Evolutionary conservation across 1,140 invertebrate species (phyloP), one percentile per base, ranked within the genome.

Genomic region (Episyrphus balteatus): DNA sequence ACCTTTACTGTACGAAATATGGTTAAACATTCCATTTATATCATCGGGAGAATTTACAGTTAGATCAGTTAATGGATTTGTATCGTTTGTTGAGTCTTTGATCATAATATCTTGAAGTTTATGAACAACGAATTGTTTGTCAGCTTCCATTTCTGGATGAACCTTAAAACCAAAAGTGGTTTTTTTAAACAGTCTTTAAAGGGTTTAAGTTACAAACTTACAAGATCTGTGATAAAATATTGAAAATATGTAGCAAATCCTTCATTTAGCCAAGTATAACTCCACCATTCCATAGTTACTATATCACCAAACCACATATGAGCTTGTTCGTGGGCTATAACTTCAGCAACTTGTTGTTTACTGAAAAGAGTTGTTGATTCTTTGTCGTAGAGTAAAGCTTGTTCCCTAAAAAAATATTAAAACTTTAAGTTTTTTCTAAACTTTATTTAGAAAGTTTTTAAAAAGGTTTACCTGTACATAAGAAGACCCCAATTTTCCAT

Each of bases 401-500:
- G 66, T 58, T 82, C 78, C 44, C 79, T 79, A 50, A 68, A 70
- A 12, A 36, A 36, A 36, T n/a, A 26, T 26, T 26, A 12, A 5
- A 6, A 6, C 3, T 12, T 5, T 36, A 36, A 36, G 14, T 5
- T 12, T 36, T 12, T 3, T 36, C 10, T 5, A 36, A 5, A 36
- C 14, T 36, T 26, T 26, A 26, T 5, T n/a, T n/a, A 6, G 14
- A 6, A 36, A n/a, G 11, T 36, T 36, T 5, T 12, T 8, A 12
- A 33, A 33, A 33, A 36, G 5, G 11, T 12, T n/a, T 6, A 36
- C 34, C 34, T 36, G 14, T 36, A 36, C 2, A 71, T 74, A 2
- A 78, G 70, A 1, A 79, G 53, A 2, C 77, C 78, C 77, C 83
- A 88, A 66, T 87, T 85, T 61, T 88, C 84, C 82, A 88, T 86